These are phyloP conservation scores for Dicranocentrus wangi DNA, from an alignment of 2,888 invertebrate species.

Conservation along the genomic window DNA sequence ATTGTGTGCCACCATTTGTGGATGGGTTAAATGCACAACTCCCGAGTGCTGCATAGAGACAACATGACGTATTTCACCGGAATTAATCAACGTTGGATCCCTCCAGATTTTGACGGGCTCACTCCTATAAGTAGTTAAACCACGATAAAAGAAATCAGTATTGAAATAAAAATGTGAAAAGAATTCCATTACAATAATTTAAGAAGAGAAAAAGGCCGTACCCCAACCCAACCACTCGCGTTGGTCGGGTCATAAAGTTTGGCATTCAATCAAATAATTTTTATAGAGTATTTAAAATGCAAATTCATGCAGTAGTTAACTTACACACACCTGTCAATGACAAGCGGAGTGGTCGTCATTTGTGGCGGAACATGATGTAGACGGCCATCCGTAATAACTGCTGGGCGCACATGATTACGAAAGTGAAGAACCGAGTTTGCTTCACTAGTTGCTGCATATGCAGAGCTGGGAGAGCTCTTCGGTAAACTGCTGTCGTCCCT, in stretches of 20 bases:
- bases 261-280: too few species aligned
- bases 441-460: conserved; percentile 39
- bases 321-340: conserved; percentile 63
- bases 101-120: conserved; percentile 77
- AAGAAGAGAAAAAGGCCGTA: too few species aligned
- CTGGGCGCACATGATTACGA: conserved; percentile 41
- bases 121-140: conserved; percentile 51
- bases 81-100: conserved; percentile 78
- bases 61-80: conserved; percentile 79
- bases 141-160: not conserved
- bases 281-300: too few species aligned
- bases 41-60: conserved; percentile 80
- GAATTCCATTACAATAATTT: too few species aligned
- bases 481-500: conserved; percentile 56
- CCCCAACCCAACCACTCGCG: too few species aligned
- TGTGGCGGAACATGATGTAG: conserved; percentile 43
- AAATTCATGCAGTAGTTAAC: too few species aligned
- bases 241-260: too few species aligned
- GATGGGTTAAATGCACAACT: conserved; percentile 73
- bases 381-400: conserved; percentile 58
- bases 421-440: conserved; percentile 58
- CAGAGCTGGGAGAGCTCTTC: conserved; percentile 37
- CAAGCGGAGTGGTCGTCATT: conserved; percentile 47
- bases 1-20: conserved; percentile 71
- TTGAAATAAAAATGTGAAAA: too few species aligned